phyloP scores from a whole-genome alignment of 2,888 invertebrate species.

The Operophtera brumata region DNA sequence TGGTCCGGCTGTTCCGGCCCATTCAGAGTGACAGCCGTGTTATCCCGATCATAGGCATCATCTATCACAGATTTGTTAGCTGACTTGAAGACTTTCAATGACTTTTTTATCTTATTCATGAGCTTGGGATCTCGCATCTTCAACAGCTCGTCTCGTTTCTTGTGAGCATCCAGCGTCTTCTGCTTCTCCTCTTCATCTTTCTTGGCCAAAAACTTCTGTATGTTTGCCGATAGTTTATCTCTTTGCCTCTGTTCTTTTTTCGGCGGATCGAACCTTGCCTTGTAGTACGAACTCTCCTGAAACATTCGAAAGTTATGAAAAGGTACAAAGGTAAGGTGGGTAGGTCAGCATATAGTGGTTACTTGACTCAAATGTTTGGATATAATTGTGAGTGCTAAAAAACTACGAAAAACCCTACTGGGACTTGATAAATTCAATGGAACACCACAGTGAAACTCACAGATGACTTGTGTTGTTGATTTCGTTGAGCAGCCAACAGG shows the following conservation, averaged over 20 bases:
- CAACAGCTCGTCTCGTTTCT: conserved; percentile 83
- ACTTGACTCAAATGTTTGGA: not conserved
- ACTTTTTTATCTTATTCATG: conserved; percentile 86
- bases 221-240: conserved; percentile 86
- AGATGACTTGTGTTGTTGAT: conserved; percentile 79
- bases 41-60: conserved; percentile 88
- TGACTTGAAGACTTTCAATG: conserved; percentile 92
- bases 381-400: not conserved
- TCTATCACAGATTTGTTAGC: conserved; percentile 92
- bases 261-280: conserved; percentile 89
- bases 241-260: conserved; percentile 87
- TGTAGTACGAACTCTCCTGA: conserved; percentile 82
- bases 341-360: no score
- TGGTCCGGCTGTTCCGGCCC: conserved; percentile 92
- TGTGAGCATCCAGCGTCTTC: conserved; percentile 82
- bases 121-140: conserved; percentile 87
- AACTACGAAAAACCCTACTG: not conserved
- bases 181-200: conserved; percentile 89
- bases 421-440: conserved; percentile 24
- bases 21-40: conserved; percentile 87
- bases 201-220: conserved; percentile 90
- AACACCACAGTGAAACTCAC: conserved; percentile 55
- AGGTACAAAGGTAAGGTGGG: no score
- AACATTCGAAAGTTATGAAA: conserved; percentile 33
- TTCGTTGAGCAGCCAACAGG: conserved; percentile 72